Percentiles rank a stretch among this genome's conserved stretches.
Evolutionary conservation across 1,140 invertebrate species (phyloP).

Genomic region (Himalopsyche phryganea): DNA sequence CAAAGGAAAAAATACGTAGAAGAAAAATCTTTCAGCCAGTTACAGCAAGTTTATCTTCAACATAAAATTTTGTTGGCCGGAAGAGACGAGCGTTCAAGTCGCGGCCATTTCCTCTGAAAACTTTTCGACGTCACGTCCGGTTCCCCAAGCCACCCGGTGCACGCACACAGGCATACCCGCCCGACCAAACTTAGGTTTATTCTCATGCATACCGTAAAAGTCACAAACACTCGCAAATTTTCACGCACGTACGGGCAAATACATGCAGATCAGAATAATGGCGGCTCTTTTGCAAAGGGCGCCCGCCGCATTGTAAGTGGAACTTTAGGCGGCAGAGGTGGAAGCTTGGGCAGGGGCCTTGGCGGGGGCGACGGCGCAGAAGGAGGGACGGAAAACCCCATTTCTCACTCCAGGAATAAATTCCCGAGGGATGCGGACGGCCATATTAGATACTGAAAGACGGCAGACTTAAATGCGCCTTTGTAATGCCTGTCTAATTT

Average conservation of each 20-base stretch:
- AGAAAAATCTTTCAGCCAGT: too few species aligned
- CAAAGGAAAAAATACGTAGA: too few species aligned
- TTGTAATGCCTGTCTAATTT: too few species aligned
- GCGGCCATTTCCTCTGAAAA: conserved; percentile 5
- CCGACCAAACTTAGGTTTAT: conserved; percentile 3
- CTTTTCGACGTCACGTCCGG: conserved; percentile 1
- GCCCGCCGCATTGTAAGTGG: neutral
- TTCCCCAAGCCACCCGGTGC: conserved; percentile 7
- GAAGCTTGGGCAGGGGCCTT: neutral
- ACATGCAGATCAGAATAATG: conserved; percentile 25
- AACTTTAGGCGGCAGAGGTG: neutral
- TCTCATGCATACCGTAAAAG: neutral
- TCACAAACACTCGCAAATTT: neutral
- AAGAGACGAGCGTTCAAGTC: too few species aligned
- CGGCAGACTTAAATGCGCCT: too few species aligned
- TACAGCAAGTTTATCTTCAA: too few species aligned
- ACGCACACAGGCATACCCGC: conserved; percentile 2
- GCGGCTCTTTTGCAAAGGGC: conserved; percentile 29
- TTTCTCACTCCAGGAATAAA: too few species aligned
- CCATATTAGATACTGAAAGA: too few species aligned
- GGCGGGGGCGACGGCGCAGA: neutral
- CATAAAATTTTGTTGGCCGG: too few species aligned
- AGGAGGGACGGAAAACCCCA: too few species aligned
- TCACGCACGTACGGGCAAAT: conserved; percentile 3
- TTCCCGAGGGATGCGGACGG: too few species aligned